Percentiles rank a stretch among this genome's conserved stretches.
phyloP scores from a whole-genome alignment of 2,797 vertebrate species.

The Chelonia mydas region DNA sequence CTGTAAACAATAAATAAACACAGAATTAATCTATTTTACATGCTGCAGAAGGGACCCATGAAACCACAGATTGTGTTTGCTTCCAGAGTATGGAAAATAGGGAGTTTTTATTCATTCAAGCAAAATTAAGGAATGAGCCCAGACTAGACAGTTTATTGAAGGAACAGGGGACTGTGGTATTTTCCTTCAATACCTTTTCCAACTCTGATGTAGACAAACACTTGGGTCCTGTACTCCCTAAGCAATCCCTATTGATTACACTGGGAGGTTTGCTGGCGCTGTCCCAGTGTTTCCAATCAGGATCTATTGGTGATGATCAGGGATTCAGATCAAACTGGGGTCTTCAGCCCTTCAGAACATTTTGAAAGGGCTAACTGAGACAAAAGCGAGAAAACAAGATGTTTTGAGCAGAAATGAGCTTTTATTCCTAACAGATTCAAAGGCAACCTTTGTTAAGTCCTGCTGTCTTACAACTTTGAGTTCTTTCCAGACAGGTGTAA shows the following conservation, averaged over 20 bases:
- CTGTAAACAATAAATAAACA: slow-evolving; percentile 35
- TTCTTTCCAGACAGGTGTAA: slow-evolving; percentile 14
- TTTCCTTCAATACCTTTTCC: not conserved
- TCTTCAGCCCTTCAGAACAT: not conserved
- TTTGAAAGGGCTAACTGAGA: not conserved
- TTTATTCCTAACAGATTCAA: not conserved
- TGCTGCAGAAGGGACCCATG: not conserved
- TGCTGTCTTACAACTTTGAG: not conserved
- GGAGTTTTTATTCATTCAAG: slow-evolving; percentile 16
- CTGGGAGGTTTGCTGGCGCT: not conserved
- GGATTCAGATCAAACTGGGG: not conserved
- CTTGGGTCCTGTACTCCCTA: not conserved
- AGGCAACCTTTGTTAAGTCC: not conserved
- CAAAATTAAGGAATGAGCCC: not conserved
- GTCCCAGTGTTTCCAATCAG: not conserved
- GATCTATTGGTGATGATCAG: not conserved
- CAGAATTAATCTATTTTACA: slow-evolving; percentile 5
- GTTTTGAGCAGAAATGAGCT: not conserved
- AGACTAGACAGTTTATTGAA: not conserved
- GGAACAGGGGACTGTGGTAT: not conserved
- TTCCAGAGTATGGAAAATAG: not conserved
- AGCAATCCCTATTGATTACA: not conserved
- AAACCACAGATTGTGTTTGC: slow-evolving; percentile 11
- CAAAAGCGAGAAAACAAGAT: not conserved
- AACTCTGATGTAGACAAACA: not conserved